These are phyloP conservation scores for Catocala sponsa DNA, from an alignment of 2,888 invertebrate genomes.

Conservation along the genomic window DNA sequence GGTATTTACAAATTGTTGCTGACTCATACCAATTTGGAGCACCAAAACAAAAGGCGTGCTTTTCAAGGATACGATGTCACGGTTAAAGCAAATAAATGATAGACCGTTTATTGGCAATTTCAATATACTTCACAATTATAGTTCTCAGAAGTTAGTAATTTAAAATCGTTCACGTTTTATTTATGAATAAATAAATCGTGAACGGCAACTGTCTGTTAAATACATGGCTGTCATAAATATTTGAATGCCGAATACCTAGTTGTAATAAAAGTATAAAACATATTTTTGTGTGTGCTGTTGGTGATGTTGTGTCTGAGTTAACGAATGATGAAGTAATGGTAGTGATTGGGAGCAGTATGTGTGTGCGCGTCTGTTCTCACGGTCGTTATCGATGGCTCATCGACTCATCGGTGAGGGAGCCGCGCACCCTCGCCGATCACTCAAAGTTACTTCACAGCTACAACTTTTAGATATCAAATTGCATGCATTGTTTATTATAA, in stretches of 20 bases:
- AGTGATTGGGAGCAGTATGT: conserved; percentile 27
- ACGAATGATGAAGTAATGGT: conserved; percentile 27
- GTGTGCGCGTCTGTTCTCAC: conserved; percentile 41
- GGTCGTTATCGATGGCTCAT: conserved; percentile 43
- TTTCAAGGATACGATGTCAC: conserved; percentile 49
- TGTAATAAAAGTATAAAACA: conserved; percentile 19
- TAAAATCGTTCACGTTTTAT: conserved; percentile 44
- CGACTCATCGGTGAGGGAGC: conserved; percentile 37
- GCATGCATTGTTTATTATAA: no score
- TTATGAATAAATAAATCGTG: conserved; percentile 15
- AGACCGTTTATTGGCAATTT: conserved; percentile 45
- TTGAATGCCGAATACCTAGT: conserved; percentile 11
- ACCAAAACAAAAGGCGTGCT: conserved; percentile 39
- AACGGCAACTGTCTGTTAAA: not conserved
- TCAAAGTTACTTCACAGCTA: conserved; percentile 35
- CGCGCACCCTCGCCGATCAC: conserved; percentile 21
- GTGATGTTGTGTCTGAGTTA: conserved; percentile 37
- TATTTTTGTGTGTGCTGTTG: conserved; percentile 22
- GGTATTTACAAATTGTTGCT: conserved; percentile 36
- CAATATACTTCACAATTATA: conserved; percentile 38
- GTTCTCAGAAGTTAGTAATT: conserved; percentile 29
- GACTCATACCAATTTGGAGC: conserved; percentile 48
- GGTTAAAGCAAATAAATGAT: conserved; percentile 47
- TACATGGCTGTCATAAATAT: conserved; percentile 17
- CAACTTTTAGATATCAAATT: conserved; percentile 5